Percentiles rank a stretch among this genome's conserved stretches.
Conservation (phyloP, 2,113 vertebrate species). For the western clawed frog (Xenopus tropicalis) region DNA sequence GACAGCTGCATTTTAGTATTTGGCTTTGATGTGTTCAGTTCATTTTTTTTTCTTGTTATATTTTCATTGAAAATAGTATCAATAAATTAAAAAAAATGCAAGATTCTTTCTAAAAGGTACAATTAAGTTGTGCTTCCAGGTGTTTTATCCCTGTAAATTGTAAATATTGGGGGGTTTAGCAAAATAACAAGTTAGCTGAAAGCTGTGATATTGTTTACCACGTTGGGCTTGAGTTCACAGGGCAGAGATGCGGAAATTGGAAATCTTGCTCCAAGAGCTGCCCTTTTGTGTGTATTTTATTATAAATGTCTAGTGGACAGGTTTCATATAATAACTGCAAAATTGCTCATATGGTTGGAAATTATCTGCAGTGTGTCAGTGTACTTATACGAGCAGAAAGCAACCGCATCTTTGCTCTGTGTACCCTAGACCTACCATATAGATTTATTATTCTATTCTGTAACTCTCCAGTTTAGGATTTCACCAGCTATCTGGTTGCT, state of each 20-base stretch:
- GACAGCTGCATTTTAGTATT: too few relatives aligned
- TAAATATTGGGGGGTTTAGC: not conserved
- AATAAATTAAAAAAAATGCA: too few relatives aligned
- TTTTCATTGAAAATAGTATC: too few relatives aligned
- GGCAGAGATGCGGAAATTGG: slow-evolving; percentile 13
- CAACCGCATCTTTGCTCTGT: too few relatives aligned
- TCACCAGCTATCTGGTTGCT: too few relatives aligned
- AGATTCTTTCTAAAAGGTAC: too few relatives aligned
- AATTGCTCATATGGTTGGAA: not conserved
- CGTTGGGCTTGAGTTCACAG: slow-evolving; percentile 2
- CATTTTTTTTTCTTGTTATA: too few relatives aligned
- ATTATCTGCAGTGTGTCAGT: not conserved
- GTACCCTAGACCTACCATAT: too few relatives aligned
- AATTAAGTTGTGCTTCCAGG: not conserved
- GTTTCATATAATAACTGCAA: slow-evolving; percentile 3
- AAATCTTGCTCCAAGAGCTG: slow-evolving; percentile 9
- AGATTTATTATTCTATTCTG: too few relatives aligned
- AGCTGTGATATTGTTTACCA: slow-evolving; percentile 7
- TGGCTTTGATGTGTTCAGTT: too few relatives aligned
- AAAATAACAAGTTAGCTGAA: not conserved
- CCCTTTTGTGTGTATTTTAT: not conserved
- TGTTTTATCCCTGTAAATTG: too few relatives aligned
- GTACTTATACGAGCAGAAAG: not conserved
- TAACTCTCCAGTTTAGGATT: too few relatives aligned
- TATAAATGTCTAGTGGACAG: slow-evolving; percentile 10